These are phyloP conservation scores for Amiota mariae DNA, from an alignment of 2,888 invertebrate genomes.

Conservation along the genomic window DNA sequence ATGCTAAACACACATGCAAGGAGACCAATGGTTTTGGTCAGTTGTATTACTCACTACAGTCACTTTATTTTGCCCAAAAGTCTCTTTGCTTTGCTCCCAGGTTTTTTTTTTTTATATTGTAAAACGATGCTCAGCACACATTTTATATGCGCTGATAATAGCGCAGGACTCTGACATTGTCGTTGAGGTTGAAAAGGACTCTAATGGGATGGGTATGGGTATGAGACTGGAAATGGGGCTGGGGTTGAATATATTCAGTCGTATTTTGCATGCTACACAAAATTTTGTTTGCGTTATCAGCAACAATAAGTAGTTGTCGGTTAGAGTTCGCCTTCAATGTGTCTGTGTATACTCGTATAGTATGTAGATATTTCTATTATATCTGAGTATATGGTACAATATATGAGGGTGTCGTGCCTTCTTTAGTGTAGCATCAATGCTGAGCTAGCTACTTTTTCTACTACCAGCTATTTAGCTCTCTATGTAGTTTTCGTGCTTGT, in stretches of 20 bases:
- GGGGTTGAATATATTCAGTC: slow-evolving; percentile 26
- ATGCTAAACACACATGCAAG: neutral
- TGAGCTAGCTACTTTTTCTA: too few species aligned
- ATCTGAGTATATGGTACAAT: too few species aligned
- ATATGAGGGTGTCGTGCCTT: too few species aligned
- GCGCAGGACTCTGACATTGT: neutral
- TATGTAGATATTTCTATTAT: neutral
- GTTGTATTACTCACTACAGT: too few species aligned
- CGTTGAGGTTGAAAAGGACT: neutral
- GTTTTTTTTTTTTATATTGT: too few species aligned
- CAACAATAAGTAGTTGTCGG: slow-evolving; percentile 28
- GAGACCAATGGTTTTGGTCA: too few species aligned
- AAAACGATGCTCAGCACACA: slow-evolving; percentile 38
- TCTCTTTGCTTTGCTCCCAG: neutral
- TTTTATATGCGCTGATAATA: slow-evolving; percentile 31
- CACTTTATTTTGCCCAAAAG: neutral
- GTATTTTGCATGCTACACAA: slow-evolving; percentile 54
- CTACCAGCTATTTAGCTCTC: too few species aligned
- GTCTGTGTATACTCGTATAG: neutral
- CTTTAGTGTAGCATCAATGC: too few species aligned
- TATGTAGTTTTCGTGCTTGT: neutral
- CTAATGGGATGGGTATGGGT: neutral
- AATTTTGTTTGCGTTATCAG: slow-evolving; percentile 39
- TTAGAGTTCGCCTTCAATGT: neutral
- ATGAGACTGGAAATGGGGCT: too few species aligned